These are phyloP conservation scores for Larimichthys polyactis DNA, from an alignment of 2,113 vertebrate species.

Conservation along the genomic window DNA sequence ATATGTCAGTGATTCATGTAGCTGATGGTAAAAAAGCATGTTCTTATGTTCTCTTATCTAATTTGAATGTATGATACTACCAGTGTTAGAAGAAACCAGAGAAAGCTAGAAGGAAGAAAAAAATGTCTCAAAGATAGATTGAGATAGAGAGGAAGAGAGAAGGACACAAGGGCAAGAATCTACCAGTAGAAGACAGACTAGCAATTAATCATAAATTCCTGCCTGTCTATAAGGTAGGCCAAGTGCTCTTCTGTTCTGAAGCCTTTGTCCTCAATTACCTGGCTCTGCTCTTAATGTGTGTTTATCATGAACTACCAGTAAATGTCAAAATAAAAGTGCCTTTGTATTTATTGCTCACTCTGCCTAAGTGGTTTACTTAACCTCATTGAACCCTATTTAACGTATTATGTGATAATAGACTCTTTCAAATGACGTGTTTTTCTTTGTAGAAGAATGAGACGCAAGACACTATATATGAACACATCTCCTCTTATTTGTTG, in stretches of 20 bases:
- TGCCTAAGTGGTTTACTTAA: constrained; percentile 62
- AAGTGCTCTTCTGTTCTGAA: constrained; percentile 80
- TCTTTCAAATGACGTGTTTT: constrained; percentile 1
- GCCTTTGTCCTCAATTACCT: constrained; percentile 74
- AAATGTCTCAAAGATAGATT: constrained; percentile 22
- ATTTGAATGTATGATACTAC: constrained; percentile 4
- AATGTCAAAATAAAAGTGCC: constrained; percentile 65
- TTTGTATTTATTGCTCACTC: constrained; percentile 52
- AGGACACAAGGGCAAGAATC: constrained; percentile 65
- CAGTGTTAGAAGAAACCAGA: background rate
- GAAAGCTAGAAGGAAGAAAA: background rate
- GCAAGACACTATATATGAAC: too few species aligned
- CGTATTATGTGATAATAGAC: background rate
- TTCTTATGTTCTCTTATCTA: constrained; percentile 13
- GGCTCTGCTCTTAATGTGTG: constrained; percentile 70
- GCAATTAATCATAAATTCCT: constrained; percentile 85
- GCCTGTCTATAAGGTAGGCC: constrained; percentile 73
- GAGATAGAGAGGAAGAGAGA: constrained; percentile 24
- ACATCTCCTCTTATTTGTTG: too few species aligned
- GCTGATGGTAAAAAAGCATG: background rate
- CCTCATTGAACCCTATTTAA: constrained; percentile 33
- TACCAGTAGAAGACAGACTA: constrained; percentile 68
- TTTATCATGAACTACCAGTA: constrained; percentile 66
- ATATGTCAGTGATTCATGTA: background rate
- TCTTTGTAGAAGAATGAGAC: background rate